Percentiles rank a stretch among this genome's conserved stretches.
These are phyloP conservation scores for Brachionichthys hirsutus DNA, from an alignment of 2,113 vertebrate species.

Conservation along the genomic window DNA sequence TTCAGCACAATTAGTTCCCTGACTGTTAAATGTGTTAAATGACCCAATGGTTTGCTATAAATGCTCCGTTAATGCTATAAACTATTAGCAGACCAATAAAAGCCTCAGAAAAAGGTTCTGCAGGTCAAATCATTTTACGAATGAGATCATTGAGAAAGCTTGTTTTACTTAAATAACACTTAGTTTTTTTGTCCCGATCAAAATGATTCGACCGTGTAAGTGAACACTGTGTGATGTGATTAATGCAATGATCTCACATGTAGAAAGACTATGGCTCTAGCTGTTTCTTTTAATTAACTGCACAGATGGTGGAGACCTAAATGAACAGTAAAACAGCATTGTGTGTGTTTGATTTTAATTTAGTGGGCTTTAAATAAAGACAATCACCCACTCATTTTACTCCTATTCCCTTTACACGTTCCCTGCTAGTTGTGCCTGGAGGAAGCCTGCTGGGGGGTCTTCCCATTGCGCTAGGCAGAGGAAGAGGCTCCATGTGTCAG, in stretches of 20 bases:
- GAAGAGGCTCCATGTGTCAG: constrained; percentile 44
- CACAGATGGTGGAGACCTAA: neutral
- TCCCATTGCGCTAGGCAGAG: constrained; percentile 6
- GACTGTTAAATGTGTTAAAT: constrained; percentile 45
- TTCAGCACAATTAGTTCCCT: constrained; percentile 13
- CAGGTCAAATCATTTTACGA: constrained; percentile 39
- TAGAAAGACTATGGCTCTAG: constrained; percentile 3
- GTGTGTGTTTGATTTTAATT: neutral
- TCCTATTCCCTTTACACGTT: neutral
- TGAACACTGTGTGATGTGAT: constrained; percentile 10
- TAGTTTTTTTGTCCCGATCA: constrained; percentile 4
- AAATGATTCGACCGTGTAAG: constrained; percentile 23
- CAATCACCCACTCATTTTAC: constrained; percentile 3
- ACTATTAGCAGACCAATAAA: constrained; percentile 56
- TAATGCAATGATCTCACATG: constrained; percentile 8
- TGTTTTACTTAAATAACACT: constrained; percentile 12
- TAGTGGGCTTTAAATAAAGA: constrained; percentile 29
- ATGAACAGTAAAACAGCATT: constrained; percentile 7
- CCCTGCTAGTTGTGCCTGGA: constrained; percentile 1
- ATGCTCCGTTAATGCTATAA: constrained; percentile 43
- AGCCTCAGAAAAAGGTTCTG: constrained; percentile 18
- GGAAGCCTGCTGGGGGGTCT: constrained; percentile 12
- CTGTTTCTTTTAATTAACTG: constrained; percentile 23
- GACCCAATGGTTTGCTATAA: constrained; percentile 39
- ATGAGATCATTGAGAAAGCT: constrained; percentile 31